Evolutionary conservation across 2,888 invertebrate species (phyloP).

Genomic region (Aspidapion aeneum): DNA sequence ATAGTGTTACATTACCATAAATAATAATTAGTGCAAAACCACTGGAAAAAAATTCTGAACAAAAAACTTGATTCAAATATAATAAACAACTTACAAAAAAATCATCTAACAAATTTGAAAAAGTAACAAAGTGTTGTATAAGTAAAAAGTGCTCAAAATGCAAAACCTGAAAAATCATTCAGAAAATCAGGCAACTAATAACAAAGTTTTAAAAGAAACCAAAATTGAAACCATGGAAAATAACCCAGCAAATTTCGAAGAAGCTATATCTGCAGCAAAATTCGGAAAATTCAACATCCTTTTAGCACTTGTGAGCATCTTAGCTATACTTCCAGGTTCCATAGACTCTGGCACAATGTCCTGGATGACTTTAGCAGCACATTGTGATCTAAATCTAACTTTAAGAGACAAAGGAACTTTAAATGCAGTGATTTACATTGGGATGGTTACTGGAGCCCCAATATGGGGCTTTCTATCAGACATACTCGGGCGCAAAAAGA

Average conservation of each 20-base stretch:
- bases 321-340: constrained; percentile 62
- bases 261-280: constrained; percentile 63
- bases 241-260: constrained; percentile 71
- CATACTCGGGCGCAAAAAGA: constrained; percentile 62
- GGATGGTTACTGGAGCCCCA: constrained; percentile 70
- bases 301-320: constrained; percentile 55
- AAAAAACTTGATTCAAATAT: too few species aligned
- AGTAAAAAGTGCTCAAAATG: too few species aligned
- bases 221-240: constrained; percentile 47
- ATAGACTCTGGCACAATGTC: constrained; percentile 70
- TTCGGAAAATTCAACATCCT: constrained; percentile 67
- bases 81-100: too few species aligned
- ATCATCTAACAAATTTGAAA: too few species aligned
- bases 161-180: too few species aligned
- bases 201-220: background rate
- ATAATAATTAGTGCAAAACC: too few species aligned
- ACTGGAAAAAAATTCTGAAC: too few species aligned
- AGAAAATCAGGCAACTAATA: background rate
- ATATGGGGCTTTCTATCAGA: constrained; percentile 77
- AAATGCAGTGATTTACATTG: constrained; percentile 67
- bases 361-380: constrained; percentile 69
- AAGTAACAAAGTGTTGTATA: too few species aligned
- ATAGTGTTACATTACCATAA: too few species aligned
- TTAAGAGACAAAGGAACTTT: constrained; percentile 67
- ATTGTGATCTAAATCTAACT: constrained; percentile 67